A percentile compares a stretch with the other conserved stretches of the same genome.
phyloP scores from a whole-genome alignment of 1,140 invertebrate genomes.

The Chrysomallon squamiferum region DNA sequence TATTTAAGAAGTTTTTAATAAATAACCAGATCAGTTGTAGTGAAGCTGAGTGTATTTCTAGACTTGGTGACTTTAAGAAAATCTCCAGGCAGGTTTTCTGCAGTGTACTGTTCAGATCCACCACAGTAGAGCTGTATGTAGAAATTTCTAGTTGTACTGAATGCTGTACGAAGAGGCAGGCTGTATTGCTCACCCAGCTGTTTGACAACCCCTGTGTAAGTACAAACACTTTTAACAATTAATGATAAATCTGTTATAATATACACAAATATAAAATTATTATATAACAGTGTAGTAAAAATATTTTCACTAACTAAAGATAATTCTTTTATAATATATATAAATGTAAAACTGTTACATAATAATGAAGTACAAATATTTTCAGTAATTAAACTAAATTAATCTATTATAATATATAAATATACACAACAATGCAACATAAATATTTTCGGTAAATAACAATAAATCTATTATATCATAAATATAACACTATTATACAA shows the following conservation, averaged over 20 bases:
- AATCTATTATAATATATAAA: no score
- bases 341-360: no score
- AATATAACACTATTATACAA: no score
- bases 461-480: no score
- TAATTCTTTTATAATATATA: no score
- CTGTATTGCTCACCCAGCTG: conserved; percentile 71
- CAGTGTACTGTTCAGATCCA: conserved; percentile 32
- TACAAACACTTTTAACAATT: no score
- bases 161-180: conserved; percentile 72
- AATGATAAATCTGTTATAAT: not conserved
- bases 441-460: no score
- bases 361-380: no score
- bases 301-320: no score
- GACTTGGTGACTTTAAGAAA: conserved; percentile 71
- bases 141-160: conserved; percentile 76
- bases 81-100: conserved; percentile 71
- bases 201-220: conserved; percentile 67
- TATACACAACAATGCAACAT: no score
- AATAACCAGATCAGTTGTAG: conserved; percentile 76
- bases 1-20: not conserved
- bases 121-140: conserved; percentile 73
- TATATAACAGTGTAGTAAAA: not conserved
- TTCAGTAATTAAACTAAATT: no score
- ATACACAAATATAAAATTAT: not conserved
- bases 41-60: conserved; percentile 74